Base-by-base conservation (phyloP, 2,797 vertebrate genomes). In the Yasuhikotakia modesta region DNA sequence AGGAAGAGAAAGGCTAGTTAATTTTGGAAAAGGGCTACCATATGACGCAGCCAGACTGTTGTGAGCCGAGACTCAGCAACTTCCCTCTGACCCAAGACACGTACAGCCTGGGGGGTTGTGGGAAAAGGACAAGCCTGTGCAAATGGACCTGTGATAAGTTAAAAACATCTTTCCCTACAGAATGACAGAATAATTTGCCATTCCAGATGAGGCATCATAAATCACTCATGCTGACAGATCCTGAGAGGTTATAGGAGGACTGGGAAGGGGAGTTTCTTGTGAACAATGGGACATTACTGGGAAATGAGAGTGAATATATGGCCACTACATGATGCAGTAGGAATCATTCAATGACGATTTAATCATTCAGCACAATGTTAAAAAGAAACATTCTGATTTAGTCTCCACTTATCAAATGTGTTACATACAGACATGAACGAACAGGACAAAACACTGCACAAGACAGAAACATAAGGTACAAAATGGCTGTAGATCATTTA, bases 131-230 rank as follows among this genome's bases (percentile, higher is more conserved):
- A 75, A 48, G 63, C 46, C 22, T 30, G 75, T 73, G 79, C 80
- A 85, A 81, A 66, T 73, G n/a, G n/a, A n/a, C n/a, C n/a, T n/a
- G n/a, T n/a, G n/a, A n/a, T n/a, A n/a, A n/a, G n/a, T n/a, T n/a
- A n/a, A n/a, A n/a, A n/a, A n/a, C 35, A 71, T 73, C 53, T 60
- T 70, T 65, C 76, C 48, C 55, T 52, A 71, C 73, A 77, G 70
- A 77, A 73, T 7, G 12, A n/a, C 65, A 73, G 48, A 65, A 73
- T 46, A 70, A 85, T 80, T 64, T 24, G 22, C 63, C 84, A 89
- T 91, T 89, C 85, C 79, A 73, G 11, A 65, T 12, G 48, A 83
- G 88, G 86, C 85, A 84, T 57, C 72, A 19, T 27, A 21, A 43
- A 50, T 73, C 72, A 69, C 57, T 63, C 50, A 43, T 32, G 21